Base-by-base conservation (phyloP, 2,888 invertebrate genomes). In the Laothoe populi region DNA sequence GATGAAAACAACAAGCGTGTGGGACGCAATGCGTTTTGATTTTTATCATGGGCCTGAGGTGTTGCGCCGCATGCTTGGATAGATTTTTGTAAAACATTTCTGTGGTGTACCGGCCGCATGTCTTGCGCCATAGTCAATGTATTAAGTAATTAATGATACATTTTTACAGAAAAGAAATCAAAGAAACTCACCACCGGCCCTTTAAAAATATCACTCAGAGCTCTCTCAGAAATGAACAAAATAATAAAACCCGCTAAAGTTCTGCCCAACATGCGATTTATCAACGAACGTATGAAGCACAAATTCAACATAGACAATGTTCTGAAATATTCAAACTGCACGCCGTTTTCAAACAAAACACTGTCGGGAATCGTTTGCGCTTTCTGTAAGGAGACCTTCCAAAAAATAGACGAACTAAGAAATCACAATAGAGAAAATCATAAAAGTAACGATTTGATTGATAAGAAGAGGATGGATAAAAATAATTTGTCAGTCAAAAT, bases 401-500 rank as follows among this genome's bases (percentile, higher is more conserved):
- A 69, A 0, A 79, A 78, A 5, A 66, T 84, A 2, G 68, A 75
- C 1, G 75, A 79, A 0, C 64, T 92, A 0, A 72, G 83, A 16
- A 60, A 62, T 0, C 91, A 92, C 53, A 81, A 78, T 0, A 68
- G 72, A 0, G 69, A 75, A 0, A 60, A 61, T 1, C 91, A 91
- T 59, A 72, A 72, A 16, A 70, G 75, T 0, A 72, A 77, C 0
- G 79, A 78, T 0, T 62, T 88, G 0, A 75, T 78, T 0, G 83
- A 85, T 46, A 77, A 73, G 1, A 85, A 82, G 45, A 66, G 83
- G 10, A 74, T 82, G 62, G 88, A 89, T 61, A 86, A 82, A 59
- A 87, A 80, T 23, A 90, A 90, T 19, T 53, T 91, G n/a, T 83
- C 87, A 0, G 77, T 90, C 4, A 91, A 91, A 83, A 76, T 91